Conservation (phyloP, 1,140 invertebrate genomes). For the Cheumatopsyche charites region DNA sequence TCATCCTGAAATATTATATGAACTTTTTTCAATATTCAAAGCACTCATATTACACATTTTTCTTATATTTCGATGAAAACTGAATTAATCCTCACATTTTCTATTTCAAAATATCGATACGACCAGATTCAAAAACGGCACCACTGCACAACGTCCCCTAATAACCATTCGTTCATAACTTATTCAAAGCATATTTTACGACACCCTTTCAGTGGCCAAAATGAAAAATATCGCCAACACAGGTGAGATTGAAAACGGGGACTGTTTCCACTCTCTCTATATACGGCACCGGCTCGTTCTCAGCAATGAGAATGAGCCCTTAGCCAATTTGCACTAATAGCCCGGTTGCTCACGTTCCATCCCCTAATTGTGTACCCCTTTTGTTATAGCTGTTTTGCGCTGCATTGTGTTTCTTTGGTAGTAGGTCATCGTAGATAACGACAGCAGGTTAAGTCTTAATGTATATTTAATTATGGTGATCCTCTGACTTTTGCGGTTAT, state of each 20-base stretch:
- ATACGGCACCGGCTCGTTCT: too few relatives aligned
- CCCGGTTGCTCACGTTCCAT: neutral
- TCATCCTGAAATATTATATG: too few relatives aligned
- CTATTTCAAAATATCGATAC: too few relatives aligned
- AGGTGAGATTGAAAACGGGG: constrained; percentile 34
- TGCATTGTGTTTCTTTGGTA: neutral
- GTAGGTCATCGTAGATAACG: neutral
- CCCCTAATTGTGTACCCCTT: neutral
- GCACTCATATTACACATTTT: neutral
- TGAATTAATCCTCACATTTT: too few relatives aligned
- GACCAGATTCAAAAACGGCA: too few relatives aligned
- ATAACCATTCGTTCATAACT: constrained; percentile 40
- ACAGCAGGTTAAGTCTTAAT: too few relatives aligned
- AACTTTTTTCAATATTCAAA: too few relatives aligned
- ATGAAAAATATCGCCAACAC: constrained; percentile 37
- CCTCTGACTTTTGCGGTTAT: too few relatives aligned
- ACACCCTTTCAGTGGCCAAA: constrained; percentile 36
- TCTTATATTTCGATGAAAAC: neutral
- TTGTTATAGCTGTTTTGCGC: neutral
- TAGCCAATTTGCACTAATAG: constrained; percentile 19
- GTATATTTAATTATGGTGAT: too few relatives aligned
- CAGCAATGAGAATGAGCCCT: neutral
- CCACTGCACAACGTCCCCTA: constrained; percentile 13
- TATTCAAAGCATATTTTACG: constrained; percentile 39
- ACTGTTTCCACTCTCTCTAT: neutral